phyloP scores from a whole-genome alignment of 2,797 vertebrate species.

The Poliocrania exsul region DNA sequence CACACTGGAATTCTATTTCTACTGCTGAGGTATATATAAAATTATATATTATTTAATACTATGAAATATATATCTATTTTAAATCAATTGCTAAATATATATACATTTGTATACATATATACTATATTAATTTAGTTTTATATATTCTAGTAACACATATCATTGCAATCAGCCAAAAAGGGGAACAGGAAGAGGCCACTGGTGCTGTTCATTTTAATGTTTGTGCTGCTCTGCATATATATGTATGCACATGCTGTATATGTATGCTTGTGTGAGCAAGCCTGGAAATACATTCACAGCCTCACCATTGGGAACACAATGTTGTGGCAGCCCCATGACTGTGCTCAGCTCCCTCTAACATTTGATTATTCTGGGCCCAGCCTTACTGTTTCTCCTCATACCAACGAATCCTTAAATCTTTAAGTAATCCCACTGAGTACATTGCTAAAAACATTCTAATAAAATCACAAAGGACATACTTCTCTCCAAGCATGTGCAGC shows the following conservation, averaged over 20 bases:
- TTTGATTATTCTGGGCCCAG: neutral
- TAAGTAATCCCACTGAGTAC: neutral
- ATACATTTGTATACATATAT: neutral
- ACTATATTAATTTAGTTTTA: neutral
- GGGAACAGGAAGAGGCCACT: neutral
- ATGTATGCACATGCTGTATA: fast-evolving
- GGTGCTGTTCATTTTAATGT: neutral
- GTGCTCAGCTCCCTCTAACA: neutral
- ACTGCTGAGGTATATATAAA: no score
- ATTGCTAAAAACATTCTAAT: neutral
- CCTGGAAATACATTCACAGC: neutral
- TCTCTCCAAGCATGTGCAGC: neutral
- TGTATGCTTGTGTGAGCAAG: neutral
- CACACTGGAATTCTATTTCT: neutral
- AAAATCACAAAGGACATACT: neutral
- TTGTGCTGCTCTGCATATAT: neutral
- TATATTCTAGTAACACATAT: neutral
- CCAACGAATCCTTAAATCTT: neutral
- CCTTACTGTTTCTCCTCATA: neutral
- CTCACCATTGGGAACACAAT: neutral
- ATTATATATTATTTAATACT: neutral
- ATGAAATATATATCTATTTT: neutral
- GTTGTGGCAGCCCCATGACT: neutral
- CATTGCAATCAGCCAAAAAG: neutral
- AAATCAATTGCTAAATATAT: neutral